phyloP scores from a whole-genome alignment of 2,113 vertebrate genomes.

The Panthera uncia region DNA sequence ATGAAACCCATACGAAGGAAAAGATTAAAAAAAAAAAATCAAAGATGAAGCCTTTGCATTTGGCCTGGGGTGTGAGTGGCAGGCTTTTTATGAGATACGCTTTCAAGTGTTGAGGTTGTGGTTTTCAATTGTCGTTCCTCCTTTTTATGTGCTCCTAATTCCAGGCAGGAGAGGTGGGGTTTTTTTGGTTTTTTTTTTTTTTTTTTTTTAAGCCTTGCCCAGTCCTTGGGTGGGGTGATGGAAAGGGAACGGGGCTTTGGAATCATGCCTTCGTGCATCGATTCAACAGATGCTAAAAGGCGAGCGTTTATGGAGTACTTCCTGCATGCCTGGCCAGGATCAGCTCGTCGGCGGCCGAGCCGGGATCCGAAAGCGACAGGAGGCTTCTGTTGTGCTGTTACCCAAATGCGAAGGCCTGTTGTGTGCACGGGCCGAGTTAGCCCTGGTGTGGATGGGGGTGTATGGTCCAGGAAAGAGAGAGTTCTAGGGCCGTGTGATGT shows the following conservation, averaged over 20 bases:
- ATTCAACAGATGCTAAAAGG: not conserved
- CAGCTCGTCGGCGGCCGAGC: fast-evolving
- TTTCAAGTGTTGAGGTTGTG: no score
- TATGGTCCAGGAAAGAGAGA: not conserved
- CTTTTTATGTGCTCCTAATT: not conserved
- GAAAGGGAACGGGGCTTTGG: not conserved
- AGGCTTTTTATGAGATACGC: fast-evolving
- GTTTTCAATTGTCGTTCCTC: not conserved
- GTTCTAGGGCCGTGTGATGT: not conserved
- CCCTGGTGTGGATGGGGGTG: not conserved
- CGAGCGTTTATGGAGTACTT: fast-evolving
- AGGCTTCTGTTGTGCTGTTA: not conserved
- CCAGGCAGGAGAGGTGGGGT: not conserved
- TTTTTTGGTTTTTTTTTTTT: no score
- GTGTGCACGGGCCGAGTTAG: not conserved
- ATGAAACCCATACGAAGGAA: not conserved
- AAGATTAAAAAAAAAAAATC: not conserved
- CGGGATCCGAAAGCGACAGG: not conserved
- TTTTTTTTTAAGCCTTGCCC: not conserved
- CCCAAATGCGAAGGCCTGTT: not conserved
- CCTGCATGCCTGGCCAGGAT: fast-evolving
- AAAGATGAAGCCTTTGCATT: fast-evolving
- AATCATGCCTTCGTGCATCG: fast-evolving
- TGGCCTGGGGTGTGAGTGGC: not conserved
- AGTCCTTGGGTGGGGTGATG: not conserved